Percentiles rank a stretch among this genome's conserved stretches.
Evolutionary conservation across 2,888 invertebrate species (phyloP).

Genomic region (Steinernema hermaphroditum): DNA sequence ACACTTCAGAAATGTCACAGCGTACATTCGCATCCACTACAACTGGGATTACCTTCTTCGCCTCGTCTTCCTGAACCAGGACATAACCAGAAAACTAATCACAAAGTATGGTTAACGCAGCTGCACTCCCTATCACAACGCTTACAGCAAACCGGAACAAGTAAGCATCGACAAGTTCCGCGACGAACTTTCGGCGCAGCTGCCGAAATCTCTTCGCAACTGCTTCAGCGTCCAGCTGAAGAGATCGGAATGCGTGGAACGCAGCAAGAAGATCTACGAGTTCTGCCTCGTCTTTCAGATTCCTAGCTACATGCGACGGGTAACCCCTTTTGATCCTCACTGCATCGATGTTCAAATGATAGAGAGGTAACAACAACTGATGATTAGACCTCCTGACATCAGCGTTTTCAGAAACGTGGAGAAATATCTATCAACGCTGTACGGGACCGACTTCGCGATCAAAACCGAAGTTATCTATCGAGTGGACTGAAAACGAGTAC

Average conservation of each 20-base stretch:
- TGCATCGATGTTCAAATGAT: not conserved
- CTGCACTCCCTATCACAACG: not conserved
- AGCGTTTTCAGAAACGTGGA: constrained; percentile 6
- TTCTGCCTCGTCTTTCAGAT: constrained; percentile 17
- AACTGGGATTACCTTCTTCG: constrained; percentile 22
- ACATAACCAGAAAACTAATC: constrained; percentile 14
- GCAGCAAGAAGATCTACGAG: not conserved
- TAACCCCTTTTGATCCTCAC: not conserved
- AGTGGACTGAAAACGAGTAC: not conserved
- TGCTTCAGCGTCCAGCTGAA: constrained; percentile 13
- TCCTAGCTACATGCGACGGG: constrained; percentile 7
- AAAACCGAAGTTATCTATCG: constrained; percentile 11
- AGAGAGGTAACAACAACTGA: not conserved
- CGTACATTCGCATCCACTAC: constrained; percentile 21
- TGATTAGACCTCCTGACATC: not conserved
- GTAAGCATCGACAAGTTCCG: constrained; percentile 11
- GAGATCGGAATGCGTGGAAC: not conserved
- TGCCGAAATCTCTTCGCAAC: not conserved
- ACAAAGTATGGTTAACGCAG: not conserved
- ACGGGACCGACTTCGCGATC: constrained; percentile 18
- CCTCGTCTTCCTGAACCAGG: constrained; percentile 11
- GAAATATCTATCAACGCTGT: constrained; percentile 8
- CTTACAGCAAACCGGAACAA: constrained; percentile 16
- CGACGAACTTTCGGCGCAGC: not conserved
- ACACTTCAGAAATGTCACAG: constrained; percentile 8